A percentile compares a stretch with the other conserved stretches of the same genome.
Conservation (phyloP, 2,888 invertebrate species). For the Drosophila rellima region DNA sequence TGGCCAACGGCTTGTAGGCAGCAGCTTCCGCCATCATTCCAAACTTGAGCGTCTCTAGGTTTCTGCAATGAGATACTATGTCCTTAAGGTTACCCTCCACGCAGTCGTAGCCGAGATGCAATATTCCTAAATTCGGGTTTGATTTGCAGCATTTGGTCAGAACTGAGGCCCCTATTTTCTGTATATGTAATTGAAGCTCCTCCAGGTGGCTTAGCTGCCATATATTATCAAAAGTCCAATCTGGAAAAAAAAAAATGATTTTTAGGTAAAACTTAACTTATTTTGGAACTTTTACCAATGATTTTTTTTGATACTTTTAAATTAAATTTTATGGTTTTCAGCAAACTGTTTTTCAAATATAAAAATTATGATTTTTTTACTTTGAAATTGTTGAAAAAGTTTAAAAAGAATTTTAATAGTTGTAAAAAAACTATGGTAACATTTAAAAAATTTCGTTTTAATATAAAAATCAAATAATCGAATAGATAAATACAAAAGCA, state of each 20-base stretch:
- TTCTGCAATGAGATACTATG: constrained; percentile 55
- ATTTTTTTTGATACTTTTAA: too few relatives aligned
- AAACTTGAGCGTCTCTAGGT: constrained; percentile 54
- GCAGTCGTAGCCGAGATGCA: constrained; percentile 50
- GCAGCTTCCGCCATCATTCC: constrained; percentile 51
- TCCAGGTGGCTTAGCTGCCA: constrained; percentile 39
- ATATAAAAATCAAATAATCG: too few relatives aligned
- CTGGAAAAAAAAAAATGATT: constrained; percentile 18
- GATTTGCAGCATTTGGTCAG: constrained; percentile 58
- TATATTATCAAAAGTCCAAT: constrained; percentile 39
- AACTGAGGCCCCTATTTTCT: constrained; percentile 5
- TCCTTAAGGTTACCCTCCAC: constrained; percentile 28
- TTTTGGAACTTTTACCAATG: too few relatives aligned
- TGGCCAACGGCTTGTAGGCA: constrained; percentile 41
- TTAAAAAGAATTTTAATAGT: too few relatives aligned
- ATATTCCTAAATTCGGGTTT: constrained; percentile 36
- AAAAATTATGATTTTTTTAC: too few relatives aligned
- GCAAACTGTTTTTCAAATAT: too few relatives aligned
- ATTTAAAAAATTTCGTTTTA: too few relatives aligned
- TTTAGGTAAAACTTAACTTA: not conserved
- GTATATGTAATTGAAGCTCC: constrained; percentile 38
- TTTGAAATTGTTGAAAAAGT: too few relatives aligned
- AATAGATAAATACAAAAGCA: too few relatives aligned
- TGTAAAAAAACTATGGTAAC: too few relatives aligned
- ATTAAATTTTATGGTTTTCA: too few relatives aligned